Conservation (phyloP, 1,140 invertebrate species). For the Hyles euphorbiae region DNA sequence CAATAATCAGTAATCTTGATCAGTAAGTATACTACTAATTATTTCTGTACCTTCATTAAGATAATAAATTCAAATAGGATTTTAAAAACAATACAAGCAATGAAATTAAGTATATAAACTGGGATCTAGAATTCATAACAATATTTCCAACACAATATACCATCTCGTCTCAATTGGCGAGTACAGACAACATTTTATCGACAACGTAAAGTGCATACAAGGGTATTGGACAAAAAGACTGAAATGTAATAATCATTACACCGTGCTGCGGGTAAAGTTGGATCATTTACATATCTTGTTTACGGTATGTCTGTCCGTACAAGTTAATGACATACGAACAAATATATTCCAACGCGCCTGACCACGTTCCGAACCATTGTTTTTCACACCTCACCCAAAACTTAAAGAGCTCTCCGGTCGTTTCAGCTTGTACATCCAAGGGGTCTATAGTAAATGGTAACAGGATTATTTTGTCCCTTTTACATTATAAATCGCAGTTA, state of each 20-base stretch:
- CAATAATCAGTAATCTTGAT: too few species aligned
- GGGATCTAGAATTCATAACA: too few species aligned
- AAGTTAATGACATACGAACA: constrained; percentile 58
- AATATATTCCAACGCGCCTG: constrained; percentile 48
- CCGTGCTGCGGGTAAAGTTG: constrained; percentile 29
- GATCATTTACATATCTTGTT: constrained; percentile 67
- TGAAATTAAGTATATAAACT: too few species aligned
- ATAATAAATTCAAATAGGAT: too few species aligned
- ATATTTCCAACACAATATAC: too few species aligned
- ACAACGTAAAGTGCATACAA: too few species aligned
- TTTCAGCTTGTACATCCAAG: not conserved
- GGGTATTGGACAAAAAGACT: constrained; percentile 27
- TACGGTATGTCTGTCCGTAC: constrained; percentile 53
- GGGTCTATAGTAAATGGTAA: constrained; percentile 22
- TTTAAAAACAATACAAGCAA: too few species aligned
- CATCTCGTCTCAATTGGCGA: too few species aligned
- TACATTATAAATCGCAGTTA: constrained; percentile 53
- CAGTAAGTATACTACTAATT: too few species aligned
- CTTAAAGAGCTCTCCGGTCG: constrained; percentile 13
- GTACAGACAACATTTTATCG: too few species aligned
- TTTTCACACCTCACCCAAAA: constrained; percentile 28
- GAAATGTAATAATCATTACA: constrained; percentile 29
- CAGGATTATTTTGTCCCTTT: constrained; percentile 39
- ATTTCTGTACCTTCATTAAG: too few species aligned
- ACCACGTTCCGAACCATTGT: constrained; percentile 43